Percentiles rank a stretch among this genome's conserved stretches.
phyloP scores from a whole-genome alignment of 2,888 invertebrate species.

The Schizaphis graminum region DNA sequence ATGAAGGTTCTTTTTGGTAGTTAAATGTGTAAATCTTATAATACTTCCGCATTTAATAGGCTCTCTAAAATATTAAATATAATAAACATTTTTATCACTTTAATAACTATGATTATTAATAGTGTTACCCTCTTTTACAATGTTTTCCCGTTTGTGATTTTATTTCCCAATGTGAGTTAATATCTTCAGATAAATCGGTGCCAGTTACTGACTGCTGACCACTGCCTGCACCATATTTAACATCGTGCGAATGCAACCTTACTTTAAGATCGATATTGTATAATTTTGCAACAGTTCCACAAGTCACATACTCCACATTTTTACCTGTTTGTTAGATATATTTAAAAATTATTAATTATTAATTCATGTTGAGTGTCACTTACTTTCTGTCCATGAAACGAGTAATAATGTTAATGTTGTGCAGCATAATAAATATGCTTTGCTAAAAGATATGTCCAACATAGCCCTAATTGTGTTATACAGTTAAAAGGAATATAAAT shows the following conservation, averaged over 20 bases:
- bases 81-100: not conserved
- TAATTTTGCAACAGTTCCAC: constrained; percentile 93
- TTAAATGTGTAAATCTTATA: constrained; percentile 88
- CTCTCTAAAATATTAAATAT: constrained; percentile 74
- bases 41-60: constrained; percentile 90
- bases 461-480: constrained; percentile 9
- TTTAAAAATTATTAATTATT: not conserved
- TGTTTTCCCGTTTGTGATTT: constrained; percentile 79
- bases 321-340: constrained; percentile 28
- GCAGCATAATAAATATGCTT: constrained; percentile 27
- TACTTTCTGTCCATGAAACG: constrained; percentile 35
- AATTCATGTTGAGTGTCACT: not conserved
- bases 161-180: constrained; percentile 95
- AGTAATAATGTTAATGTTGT: constrained; percentile 15
- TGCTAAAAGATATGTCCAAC: not conserved
- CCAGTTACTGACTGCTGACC: constrained; percentile 99
- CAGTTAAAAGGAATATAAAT: not conserved
- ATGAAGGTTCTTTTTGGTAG: constrained; percentile 94
- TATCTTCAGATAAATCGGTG: constrained; percentile 90
- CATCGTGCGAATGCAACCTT: constrained; percentile 97
- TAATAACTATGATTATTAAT: not conserved
- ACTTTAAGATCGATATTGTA: constrained; percentile 86
- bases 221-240: constrained; percentile 98
- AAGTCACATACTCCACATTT: constrained; percentile 78
- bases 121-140: constrained; percentile 84